Base-by-base conservation (phyloP, 2,888 invertebrate species). In the Hoplodrina ambigua region DNA sequence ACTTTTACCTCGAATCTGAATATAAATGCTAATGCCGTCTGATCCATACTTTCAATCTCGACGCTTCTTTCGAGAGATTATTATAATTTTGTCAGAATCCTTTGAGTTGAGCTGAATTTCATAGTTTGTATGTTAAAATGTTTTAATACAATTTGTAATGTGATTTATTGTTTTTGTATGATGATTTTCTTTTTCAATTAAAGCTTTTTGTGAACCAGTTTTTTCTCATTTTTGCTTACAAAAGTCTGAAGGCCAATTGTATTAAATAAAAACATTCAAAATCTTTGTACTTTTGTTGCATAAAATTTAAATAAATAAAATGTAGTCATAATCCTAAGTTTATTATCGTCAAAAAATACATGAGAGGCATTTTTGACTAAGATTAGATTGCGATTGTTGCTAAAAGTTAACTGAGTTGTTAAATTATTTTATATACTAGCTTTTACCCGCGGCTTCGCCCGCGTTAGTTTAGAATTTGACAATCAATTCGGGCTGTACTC, bases 11-110 rank as follows among this genome's bases (percentile, higher is more conserved):
- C 89, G 81, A 89, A 91, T 91, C 91, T 90, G 94, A 94, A 94
- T 94, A 93, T 94, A 94, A 94, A 95, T 94, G 94, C 91, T 92
- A 95, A 94, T 93, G 84, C 89, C 85, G 87, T 84, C 92, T 92
- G 92, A 94, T 94, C 94, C 93, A 92, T 92, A 93, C 92, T 93
- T 93, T 91, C 93, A 93, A 94, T 93, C 90, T 78, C 74, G 62
- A 79, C 91, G 88, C 89, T 92, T 91, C 92, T 92, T 93, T 92
- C 89, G 88, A 90, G 87, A 91, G 94, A 94, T 94, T 94, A 94
- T 95, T 94, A 93, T 94, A 94, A 94, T 94, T 93, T 92, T 83
- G 86, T 87, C 88, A 82, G 87, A 94, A 94, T 93, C 93, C 93
- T 93, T 94, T 93, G 89, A 89, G 85, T 78, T 85, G 81, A 92